Base-by-base conservation (phyloP, 2,888 invertebrate species). In the Spilarctia lutea region DNA sequence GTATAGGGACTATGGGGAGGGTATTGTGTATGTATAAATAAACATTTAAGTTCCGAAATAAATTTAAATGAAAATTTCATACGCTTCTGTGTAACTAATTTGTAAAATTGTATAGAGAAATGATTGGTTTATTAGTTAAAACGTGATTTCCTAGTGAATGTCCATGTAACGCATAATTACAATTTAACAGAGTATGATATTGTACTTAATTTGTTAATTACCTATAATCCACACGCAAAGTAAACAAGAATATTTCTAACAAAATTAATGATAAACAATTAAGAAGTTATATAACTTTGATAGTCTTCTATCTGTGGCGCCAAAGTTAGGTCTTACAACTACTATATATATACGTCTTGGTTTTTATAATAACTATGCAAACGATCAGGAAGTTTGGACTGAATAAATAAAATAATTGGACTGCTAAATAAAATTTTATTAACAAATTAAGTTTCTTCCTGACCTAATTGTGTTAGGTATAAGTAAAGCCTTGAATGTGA, bases 121-220 rank as follows among this genome's bases (percentile, higher is more conserved):
- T 63, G 0, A 30, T 63, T 30, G 30, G 18, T 18, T 30, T 63
- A 63, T 63, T 63, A 63, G 30, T 63, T 27, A 18, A 63, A 18
- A 8, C 18, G 30, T 63, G 16, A 63, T 63, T 30, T 63, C 27
- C 27, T 63, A 16, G 2, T 60, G 60, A 33, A 18, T 65, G 16
- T 30, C 35, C 35, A 65, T 24, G 30, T 56, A n/a, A 56, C 13
- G 27, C 16, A 27, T 30, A 30, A 60, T 16, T 60, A 60, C 27
- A 30, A 60, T 16, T 30, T 27, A 30, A 30, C 60, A 60, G 27
- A 60, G 18, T 30, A 63, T 30, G 30, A 63, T 30, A 30, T 63
- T 63, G 63, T 63, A 18, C 27, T 63, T 63, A 63, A 63, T 63
- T 63, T 63, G 63, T 30, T 63, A 63, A 63, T 63, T 63, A 48